Conservation (phyloP, 2,797 vertebrate genomes). For the Xenops minutus region DNA sequence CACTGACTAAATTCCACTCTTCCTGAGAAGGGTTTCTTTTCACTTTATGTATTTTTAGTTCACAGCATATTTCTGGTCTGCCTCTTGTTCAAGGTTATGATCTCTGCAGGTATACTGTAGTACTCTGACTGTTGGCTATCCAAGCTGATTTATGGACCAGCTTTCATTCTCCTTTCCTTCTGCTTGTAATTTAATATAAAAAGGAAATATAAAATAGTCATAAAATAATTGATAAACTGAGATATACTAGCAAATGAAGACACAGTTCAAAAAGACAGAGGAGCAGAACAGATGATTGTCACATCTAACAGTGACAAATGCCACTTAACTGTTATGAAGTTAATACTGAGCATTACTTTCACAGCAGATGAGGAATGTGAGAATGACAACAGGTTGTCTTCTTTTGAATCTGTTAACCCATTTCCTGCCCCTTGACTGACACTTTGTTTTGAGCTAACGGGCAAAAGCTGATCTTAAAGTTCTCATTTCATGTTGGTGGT, state of each 20-base stretch:
- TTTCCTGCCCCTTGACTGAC: not conserved
- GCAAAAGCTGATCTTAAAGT: not conserved
- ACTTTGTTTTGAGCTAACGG: constrained; percentile 7
- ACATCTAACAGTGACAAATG: constrained; percentile 63
- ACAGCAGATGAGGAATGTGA: constrained; percentile 15
- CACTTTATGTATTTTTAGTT: constrained; percentile 57
- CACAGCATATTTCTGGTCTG: constrained; percentile 6
- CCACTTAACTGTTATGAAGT: constrained; percentile 18
- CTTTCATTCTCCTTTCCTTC: constrained; percentile 37
- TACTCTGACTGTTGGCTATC: constrained; percentile 2
- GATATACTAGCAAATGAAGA: constrained; percentile 52
- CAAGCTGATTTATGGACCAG: constrained; percentile 41
- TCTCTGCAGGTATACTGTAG: not conserved
- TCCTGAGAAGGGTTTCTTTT: not conserved
- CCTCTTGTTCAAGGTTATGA: constrained; percentile 41
- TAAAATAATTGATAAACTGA: constrained; percentile 72
- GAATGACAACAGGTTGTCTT: not conserved
- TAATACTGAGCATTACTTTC: constrained; percentile 37
- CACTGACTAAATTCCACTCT: not conserved
- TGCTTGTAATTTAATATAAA: constrained; percentile 48
- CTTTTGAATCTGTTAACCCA: not conserved
- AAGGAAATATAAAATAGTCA: constrained; percentile 58
- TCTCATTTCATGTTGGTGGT: not conserved
- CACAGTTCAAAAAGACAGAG: constrained; percentile 53
- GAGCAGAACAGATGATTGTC: constrained; percentile 59